Evolutionary conservation across 2,113 vertebrate genomes (phyloP).

Genomic region (Notothenia rossii): DNA sequence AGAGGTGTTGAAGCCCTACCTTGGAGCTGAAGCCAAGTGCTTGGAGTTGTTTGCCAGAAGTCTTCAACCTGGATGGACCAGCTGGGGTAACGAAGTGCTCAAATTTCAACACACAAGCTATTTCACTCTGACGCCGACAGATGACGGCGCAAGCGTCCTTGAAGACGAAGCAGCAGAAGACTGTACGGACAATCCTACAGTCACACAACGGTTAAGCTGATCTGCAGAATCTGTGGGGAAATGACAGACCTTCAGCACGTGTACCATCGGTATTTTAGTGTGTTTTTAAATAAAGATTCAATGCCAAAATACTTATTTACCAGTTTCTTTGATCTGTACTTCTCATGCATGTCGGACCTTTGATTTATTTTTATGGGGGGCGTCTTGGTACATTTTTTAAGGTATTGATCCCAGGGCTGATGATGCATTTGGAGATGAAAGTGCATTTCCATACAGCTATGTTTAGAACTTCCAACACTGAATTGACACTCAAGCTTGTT

Average conservation of each 20-base stretch:
- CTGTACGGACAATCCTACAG: neutral
- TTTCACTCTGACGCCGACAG: constrained; percentile 70
- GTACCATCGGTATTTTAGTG: constrained; percentile 20
- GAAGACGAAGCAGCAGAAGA: neutral
- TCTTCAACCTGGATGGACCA: constrained; percentile 95
- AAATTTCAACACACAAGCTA: constrained; percentile 94
- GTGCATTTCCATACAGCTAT: constrained; percentile 55
- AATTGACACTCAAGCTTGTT: constrained; percentile 40
- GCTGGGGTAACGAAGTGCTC: constrained; percentile 98
- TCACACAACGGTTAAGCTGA: neutral
- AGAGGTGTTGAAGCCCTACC: constrained; percentile 90
- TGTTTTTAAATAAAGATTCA: constrained; percentile 57
- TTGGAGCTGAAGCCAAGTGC: constrained; percentile 82
- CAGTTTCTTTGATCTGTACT: constrained; percentile 56
- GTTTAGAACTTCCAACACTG: constrained; percentile 47
- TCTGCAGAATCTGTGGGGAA: constrained; percentile 2
- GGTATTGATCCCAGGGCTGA: constrained; percentile 30
- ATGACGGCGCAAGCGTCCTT: constrained; percentile 1
- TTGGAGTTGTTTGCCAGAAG: constrained; percentile 95
- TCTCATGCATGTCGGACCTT: constrained; percentile 42
- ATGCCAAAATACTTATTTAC: neutral
- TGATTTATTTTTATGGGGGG: constrained; percentile 50
- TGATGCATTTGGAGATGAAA: constrained; percentile 72
- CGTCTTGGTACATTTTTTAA: constrained; percentile 46
- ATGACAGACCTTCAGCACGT: constrained; percentile 2